phyloP scores from a whole-genome alignment of 2,797 vertebrate genomes.

The Tachyglossus aculeatus region DNA sequence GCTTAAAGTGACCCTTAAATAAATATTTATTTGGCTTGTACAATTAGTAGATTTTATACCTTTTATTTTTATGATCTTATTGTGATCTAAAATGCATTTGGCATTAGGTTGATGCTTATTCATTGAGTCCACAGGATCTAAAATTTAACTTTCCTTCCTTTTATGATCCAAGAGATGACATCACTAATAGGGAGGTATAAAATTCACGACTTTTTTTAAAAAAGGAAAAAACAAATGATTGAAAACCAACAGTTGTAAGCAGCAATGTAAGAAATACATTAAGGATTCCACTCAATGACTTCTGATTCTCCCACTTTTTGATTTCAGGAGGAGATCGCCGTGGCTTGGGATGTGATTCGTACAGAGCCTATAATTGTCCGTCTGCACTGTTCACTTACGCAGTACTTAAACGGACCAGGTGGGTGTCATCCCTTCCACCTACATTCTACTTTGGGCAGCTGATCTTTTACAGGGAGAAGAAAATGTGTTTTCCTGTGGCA shows the following conservation, averaged over 20 bases:
- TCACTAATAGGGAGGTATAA: too few species aligned
- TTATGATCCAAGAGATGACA: too few species aligned
- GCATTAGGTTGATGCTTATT: constrained; percentile 2
- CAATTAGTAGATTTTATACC: not conserved
- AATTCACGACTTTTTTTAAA: too few species aligned
- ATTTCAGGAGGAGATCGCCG: constrained; percentile 87
- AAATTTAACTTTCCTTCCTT: constrained; percentile 3
- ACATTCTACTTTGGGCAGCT: not conserved
- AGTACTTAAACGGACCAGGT: constrained; percentile 91
- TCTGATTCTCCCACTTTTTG: constrained; percentile 27
- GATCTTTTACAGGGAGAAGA: not conserved
- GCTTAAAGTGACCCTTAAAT: constrained; percentile 11
- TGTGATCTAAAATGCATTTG: not conserved
- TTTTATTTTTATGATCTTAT: not conserved
- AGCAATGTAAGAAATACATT: not conserved
- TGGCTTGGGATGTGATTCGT: constrained; percentile 89
- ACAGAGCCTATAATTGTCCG: constrained; percentile 88
- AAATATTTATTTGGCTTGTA: not conserved
- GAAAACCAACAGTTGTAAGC: too few species aligned
- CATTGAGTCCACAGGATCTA: not conserved
- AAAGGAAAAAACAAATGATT: too few species aligned
- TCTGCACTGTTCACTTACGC: constrained; percentile 88
- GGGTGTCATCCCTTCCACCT: constrained; percentile 40
- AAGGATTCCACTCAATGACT: not conserved
- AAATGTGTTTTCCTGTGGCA: not conserved